Evolutionary conservation across 2,888 invertebrate genomes (phyloP).

Genomic region (Folsomia manolachei): DNA sequence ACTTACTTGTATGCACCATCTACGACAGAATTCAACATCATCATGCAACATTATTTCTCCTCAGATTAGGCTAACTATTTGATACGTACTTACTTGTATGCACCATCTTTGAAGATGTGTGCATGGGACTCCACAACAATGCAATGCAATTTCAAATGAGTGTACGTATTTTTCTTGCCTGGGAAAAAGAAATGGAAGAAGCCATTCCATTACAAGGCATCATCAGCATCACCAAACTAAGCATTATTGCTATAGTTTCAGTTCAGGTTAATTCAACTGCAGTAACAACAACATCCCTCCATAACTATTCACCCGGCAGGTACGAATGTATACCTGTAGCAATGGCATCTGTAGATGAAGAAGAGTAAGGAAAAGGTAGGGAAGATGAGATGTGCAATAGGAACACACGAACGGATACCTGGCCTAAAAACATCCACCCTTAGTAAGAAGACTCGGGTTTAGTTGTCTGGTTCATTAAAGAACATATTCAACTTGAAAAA

Average conservation of each 20-base stretch:
- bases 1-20: too few relatives aligned
- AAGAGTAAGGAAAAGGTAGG: not conserved
- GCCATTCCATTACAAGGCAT: too few relatives aligned
- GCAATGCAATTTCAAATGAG: too few relatives aligned
- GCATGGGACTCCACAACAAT: conserved; percentile 4
- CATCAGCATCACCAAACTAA: too few relatives aligned
- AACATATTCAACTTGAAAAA: not conserved
- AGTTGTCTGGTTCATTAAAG: not conserved
- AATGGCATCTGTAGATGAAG: too few relatives aligned
- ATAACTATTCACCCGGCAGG: too few relatives aligned
- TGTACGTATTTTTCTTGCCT: not conserved
- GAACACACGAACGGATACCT: not conserved
- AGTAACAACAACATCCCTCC: too few relatives aligned
- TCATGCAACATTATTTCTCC: not conserved
- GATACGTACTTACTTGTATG: not conserved
- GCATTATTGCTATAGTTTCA: too few relatives aligned
- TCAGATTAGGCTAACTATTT: not conserved
- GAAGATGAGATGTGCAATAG: not conserved
- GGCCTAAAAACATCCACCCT: not conserved
- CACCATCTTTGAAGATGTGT: not conserved
- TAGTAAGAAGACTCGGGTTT: too few relatives aligned
- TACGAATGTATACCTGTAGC: too few relatives aligned
- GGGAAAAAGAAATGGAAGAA: not conserved
- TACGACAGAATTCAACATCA: too few relatives aligned
- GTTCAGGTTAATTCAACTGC: too few relatives aligned